Evolutionary conservation across 2,797 vertebrate genomes (phyloP).

Genomic region (Sternarchorhynchus goeldii): DNA sequence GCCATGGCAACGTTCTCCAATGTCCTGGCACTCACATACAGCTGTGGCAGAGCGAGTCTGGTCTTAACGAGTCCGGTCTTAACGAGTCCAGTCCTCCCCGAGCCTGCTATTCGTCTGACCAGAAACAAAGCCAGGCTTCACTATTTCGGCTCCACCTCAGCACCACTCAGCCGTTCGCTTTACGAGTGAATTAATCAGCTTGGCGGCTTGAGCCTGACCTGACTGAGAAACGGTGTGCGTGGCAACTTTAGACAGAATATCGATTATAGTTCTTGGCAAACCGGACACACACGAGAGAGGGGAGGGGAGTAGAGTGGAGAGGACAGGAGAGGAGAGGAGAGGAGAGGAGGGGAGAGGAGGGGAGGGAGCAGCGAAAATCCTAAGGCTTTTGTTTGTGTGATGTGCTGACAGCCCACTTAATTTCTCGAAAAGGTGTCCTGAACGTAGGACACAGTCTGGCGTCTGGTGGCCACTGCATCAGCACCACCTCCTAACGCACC

Average conservation of each 20-base stretch:
- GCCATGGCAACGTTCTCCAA: slow-evolving; percentile 1
- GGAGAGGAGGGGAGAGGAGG: too few relatives aligned
- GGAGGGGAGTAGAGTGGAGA: too few relatives aligned
- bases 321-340: too few relatives aligned
- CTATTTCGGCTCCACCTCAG: slow-evolving; percentile 3
- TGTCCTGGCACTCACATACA: slow-evolving; percentile 15
- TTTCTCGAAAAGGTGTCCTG: background rate
- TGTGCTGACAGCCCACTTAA: slow-evolving; percentile 18
- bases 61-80: background rate
- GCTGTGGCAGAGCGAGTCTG: slow-evolving; percentile 7
- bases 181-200: slow-evolving; percentile 38
- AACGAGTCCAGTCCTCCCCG: slow-evolving; percentile 17
- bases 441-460: background rate
- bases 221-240: slow-evolving; percentile 38
- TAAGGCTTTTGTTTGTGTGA: slow-evolving; percentile 13
- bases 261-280: slow-evolving; percentile 44
- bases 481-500: slow-evolving; percentile 13
- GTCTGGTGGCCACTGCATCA: background rate
- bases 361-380: slow-evolving; percentile 8
- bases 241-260: slow-evolving; percentile 44
- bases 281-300: background rate
- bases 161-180: slow-evolving; percentile 20
- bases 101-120: slow-evolving; percentile 21
- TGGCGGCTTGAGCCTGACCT: slow-evolving; percentile 15
- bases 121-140: background rate